Percentiles rank a stretch among this genome's conserved stretches.
Evolutionary conservation across 2,113 vertebrate genomes (phyloP).

Genomic region (Herpetotheres cachinnans): DNA sequence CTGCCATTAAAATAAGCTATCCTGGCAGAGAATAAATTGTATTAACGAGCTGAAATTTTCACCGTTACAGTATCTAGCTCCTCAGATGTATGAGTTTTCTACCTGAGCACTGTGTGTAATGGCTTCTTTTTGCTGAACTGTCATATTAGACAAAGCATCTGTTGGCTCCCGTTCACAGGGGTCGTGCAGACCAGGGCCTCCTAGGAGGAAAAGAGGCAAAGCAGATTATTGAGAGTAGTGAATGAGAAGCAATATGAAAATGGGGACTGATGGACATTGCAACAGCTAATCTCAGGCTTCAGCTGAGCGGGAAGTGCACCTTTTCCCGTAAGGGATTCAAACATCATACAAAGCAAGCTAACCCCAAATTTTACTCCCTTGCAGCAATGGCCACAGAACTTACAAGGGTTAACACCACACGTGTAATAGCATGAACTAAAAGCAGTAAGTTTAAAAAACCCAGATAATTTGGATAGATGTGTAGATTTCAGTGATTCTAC

Average conservation of each 20-base stretch:
- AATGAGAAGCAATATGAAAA: not conserved
- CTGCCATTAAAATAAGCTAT: not conserved
- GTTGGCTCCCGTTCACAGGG: constrained; percentile 95
- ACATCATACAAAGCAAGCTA: not conserved
- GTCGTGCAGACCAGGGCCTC: constrained; percentile 94
- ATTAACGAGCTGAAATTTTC: not conserved
- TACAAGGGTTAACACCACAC: not conserved
- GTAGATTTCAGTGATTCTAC: not conserved
- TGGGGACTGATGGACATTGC: not conserved
- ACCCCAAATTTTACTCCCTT: not conserved
- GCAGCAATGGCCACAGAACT: not conserved
- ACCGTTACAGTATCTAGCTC: not conserved
- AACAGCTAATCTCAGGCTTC: not conserved
- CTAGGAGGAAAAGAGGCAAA: constrained; percentile 67
- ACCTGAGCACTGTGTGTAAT: constrained; percentile 96
- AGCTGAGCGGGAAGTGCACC: not conserved
- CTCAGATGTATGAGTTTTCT: not conserved
- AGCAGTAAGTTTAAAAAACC: not conserved
- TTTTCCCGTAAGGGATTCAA: not conserved
- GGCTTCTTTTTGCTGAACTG: constrained; percentile 89
- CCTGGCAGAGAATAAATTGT: not conserved
- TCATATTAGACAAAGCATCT: constrained; percentile 89
- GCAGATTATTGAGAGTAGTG: not conserved
- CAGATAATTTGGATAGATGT: not conserved
- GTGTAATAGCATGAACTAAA: not conserved